Percentiles rank a stretch among this genome's conserved stretches.
These are phyloP conservation scores for Actinemys pallida DNA, from an alignment of 2,113 vertebrate species.

Conservation along the genomic window DNA sequence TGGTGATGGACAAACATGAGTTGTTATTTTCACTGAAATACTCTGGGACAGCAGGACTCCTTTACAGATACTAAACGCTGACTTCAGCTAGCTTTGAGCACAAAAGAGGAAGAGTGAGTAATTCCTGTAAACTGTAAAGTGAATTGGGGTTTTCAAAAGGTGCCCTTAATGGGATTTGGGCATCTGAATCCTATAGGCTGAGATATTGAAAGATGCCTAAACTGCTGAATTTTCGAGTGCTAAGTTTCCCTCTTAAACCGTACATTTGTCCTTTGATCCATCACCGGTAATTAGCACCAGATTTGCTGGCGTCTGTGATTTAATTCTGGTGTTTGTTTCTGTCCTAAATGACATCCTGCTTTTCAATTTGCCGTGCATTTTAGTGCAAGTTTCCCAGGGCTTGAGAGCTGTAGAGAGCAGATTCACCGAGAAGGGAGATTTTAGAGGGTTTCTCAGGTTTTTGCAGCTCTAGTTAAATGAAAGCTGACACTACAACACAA, in stretches of 20 bases:
- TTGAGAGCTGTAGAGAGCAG: not conserved
- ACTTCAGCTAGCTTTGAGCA: not conserved
- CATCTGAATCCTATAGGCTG: conserved; percentile 39
- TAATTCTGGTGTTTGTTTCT: conserved; percentile 38
- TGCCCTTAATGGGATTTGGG: conserved; percentile 11
- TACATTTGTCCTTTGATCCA: conserved; percentile 57
- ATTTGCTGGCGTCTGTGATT: conserved; percentile 19
- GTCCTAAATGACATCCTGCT: conserved; percentile 39
- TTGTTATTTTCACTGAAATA: not conserved
- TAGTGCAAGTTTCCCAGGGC: not conserved
- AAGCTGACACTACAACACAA: not conserved
- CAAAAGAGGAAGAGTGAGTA: not conserved
- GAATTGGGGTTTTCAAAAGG: conserved; percentile 51
- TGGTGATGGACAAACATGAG: not conserved
- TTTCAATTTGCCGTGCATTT: conserved; percentile 16
- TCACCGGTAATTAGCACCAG: conserved; percentile 46
- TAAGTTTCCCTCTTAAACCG: conserved; percentile 12
- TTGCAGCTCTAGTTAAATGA: conserved; percentile 49
- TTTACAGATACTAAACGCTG: not conserved
- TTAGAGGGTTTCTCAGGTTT: not conserved
- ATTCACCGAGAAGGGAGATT: conserved; percentile 11
- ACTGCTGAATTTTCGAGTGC: not conserved
- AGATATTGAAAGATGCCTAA: not conserved
- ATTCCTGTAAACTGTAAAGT: not conserved
- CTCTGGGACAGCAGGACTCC: not conserved